phyloP scores from a whole-genome alignment of 2,797 vertebrate genomes.

The Phalanger gymnotis region DNA sequence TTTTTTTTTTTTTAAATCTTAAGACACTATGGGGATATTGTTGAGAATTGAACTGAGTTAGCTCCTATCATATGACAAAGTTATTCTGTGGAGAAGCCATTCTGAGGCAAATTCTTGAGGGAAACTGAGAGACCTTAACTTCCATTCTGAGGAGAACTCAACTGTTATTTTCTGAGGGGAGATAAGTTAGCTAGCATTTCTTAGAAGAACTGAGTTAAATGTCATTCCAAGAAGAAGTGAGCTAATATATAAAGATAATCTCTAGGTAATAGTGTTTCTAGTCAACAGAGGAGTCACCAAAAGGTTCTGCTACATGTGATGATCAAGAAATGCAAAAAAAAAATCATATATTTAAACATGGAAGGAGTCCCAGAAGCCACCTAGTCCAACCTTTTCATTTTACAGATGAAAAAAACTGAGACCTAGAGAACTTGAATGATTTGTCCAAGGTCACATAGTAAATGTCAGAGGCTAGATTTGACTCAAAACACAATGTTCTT shows the following conservation, averaged over 20 bases:
- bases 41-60: not conserved
- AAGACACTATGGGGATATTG: not conserved
- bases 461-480: not conserved
- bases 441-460: not conserved
- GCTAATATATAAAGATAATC: not conserved
- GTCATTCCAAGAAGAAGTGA: not conserved
- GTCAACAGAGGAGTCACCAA: not conserved
- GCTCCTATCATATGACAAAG: not conserved
- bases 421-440: not conserved
- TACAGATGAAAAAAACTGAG: not conserved
- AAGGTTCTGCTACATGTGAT: not conserved
- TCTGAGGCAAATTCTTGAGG: not conserved
- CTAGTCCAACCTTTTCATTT: not conserved
- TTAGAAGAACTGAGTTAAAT: not conserved
- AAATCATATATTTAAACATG: not conserved
- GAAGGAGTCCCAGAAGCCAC: not conserved
- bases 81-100: not conserved
- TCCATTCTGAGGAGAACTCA: not conserved
- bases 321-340: not conserved
- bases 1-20: not conserved
- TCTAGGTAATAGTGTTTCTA: not conserved
- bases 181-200: not conserved
- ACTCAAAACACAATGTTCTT: not conserved
- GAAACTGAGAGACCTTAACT: not conserved
- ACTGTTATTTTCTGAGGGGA: not conserved